Evolutionary conservation across 2,888 invertebrate genomes (phyloP).

Genomic region (Lepidocyrtoides sp.): DNA sequence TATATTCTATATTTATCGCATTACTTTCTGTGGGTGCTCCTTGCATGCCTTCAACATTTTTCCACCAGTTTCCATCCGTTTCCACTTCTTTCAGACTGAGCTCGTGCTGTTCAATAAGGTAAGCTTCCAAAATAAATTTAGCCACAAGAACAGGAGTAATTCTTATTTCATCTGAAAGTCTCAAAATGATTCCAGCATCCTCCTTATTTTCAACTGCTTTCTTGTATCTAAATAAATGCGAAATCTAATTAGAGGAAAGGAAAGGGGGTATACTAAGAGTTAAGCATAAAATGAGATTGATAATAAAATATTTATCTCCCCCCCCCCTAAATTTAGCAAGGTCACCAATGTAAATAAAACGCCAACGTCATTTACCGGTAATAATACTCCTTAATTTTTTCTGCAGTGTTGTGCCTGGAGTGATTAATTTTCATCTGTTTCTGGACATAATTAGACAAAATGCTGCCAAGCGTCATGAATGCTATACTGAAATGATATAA

Average conservation of each 20-base stretch:
- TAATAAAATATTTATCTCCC: no score
- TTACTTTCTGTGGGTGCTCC: conserved; percentile 2
- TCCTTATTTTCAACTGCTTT: conserved; percentile 86
- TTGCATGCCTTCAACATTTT: conserved; percentile 12
- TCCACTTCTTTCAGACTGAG: conserved; percentile 83
- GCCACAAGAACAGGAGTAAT: conserved; percentile 89
- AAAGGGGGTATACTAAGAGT: no score
- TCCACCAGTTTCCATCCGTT: not conserved
- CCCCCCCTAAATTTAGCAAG: no score
- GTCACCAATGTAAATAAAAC: no score
- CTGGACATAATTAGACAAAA: conserved; percentile 90
- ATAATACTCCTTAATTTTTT: conserved; percentile 88
- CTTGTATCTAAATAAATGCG: conserved; percentile 77
- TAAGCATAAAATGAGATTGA: no score
- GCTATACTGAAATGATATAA: conserved; percentile 88
- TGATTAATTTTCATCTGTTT: conserved; percentile 90
- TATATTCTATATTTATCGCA: no score
- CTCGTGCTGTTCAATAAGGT: conserved; percentile 87
- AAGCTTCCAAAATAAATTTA: conserved; percentile 88
- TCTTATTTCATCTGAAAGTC: conserved; percentile 88
- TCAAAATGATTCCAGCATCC: conserved; percentile 89
- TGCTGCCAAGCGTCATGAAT: conserved; percentile 90
- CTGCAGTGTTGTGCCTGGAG: conserved; percentile 89
- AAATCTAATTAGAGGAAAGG: no score
- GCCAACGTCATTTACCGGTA: no score